Evolutionary conservation across 2,113 vertebrate species (phyloP), one percentile per base, ranked within the genome.

Genomic region (Anser cygnoides): DNA sequence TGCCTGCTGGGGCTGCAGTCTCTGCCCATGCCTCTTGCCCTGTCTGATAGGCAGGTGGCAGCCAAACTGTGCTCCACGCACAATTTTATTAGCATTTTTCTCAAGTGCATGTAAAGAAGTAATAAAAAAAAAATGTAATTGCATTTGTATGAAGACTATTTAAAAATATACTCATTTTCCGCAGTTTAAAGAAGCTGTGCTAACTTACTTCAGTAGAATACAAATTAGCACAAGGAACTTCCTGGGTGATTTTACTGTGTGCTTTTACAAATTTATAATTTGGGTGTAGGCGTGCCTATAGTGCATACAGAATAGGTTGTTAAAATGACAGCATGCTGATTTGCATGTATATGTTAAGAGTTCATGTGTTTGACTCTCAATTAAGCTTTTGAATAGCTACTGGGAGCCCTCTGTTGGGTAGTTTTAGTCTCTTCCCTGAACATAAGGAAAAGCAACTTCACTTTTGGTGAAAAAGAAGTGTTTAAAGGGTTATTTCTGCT

Each of bases 381-480:
- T 83, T 84, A 91, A 85, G 46, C 14, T 46, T 77, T 93, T 87
- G 59, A 76, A 80, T 86, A 87, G 96, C 92, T 92, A 2, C 50
- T 73, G 96, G 82, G 96, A 92, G 97, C 97, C 97, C 96, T 96
- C 97, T 98, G 94, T 96, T 94, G 97, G 95, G 94, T 85, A 79
- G 50, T 71, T 20, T 12, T 21, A 39, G 31, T 70, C 84, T 49
- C 46, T 49, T 49, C 46, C 46, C 75, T 89, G 77, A 81, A 37
- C 13, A 3, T 20, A 29, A 29, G 49, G 33, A 29, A 58, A 70
- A 13, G 44, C 9, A 14, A 9, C 33, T 66, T 89, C 23, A 5
- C 33, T 65, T 77, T 4, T 63, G 41, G 23, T 73, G 39, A 43
- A 80, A 72, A 52, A 62, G 57, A 52, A 33, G 8, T 70, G 41